Percentiles rank a stretch among this genome's conserved stretches.
Conservation (phyloP, 2,113 vertebrate genomes). For the Lepus timidus region DNA sequence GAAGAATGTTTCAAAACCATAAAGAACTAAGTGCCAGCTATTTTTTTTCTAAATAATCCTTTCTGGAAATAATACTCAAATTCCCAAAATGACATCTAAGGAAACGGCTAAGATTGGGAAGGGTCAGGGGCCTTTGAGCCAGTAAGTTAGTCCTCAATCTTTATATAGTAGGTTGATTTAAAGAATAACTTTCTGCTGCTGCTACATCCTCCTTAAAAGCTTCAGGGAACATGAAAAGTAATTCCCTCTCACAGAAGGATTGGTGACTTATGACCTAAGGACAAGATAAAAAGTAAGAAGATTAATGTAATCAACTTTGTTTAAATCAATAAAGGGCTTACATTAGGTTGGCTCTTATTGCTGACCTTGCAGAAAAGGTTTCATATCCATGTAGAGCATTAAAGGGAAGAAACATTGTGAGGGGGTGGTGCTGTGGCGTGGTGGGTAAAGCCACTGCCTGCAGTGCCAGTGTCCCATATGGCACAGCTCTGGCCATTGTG, state of each 20-base stretch:
- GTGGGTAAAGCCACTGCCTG: too few relatives aligned
- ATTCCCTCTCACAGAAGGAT: constrained; percentile 22
- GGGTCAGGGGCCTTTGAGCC: constrained; percentile 14
- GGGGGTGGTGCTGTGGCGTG: too few relatives aligned
- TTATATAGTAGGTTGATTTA: constrained; percentile 25
- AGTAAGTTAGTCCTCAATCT: constrained; percentile 45
- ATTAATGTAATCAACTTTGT: constrained; percentile 64
- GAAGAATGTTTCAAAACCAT: constrained; percentile 32
- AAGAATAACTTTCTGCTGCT: constrained; percentile 50
- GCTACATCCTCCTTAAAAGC: constrained; percentile 60
- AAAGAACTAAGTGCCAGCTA: background rate
- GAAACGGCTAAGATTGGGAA: constrained; percentile 13
- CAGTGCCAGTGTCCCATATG: too few relatives aligned
- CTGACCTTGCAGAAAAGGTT: constrained; percentile 48
- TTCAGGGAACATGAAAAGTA: constrained; percentile 31
- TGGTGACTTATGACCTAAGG: constrained; percentile 44
- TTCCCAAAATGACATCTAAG: constrained; percentile 28
- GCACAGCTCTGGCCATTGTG: too few relatives aligned
- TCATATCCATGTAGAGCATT: constrained; percentile 53
- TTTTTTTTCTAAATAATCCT: constrained; percentile 39
- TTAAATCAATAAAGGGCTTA: constrained; percentile 32
- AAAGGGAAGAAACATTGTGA: constrained; percentile 18
- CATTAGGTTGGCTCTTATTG: constrained; percentile 49
- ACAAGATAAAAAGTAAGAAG: constrained; percentile 68
- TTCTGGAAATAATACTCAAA: constrained; percentile 62